Base-by-base conservation (phyloP, 2,113 vertebrate species). In the Daboia siamensis region DNA sequence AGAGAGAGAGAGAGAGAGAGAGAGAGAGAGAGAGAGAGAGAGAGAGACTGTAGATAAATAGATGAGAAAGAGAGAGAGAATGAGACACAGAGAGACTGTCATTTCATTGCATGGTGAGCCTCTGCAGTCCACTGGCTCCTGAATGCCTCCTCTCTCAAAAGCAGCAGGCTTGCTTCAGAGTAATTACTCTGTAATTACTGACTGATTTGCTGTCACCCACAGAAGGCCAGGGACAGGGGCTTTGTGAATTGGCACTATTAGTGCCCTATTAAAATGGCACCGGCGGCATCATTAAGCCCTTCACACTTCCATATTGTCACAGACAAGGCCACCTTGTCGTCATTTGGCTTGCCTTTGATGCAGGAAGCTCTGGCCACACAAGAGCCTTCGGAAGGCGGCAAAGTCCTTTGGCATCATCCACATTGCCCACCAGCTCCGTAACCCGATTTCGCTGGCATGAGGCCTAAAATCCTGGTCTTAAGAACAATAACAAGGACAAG, bases 151-250 rank as follows among this genome's bases (percentile, higher is more conserved):
- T 93, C 93, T 95, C 93, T 59, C 86, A 92, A 95, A 95, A 94
- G 61, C 95, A 56, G 91, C 94, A 94, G 56, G 94, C 96, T 84
- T 90, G 96, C 92, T 95, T 97, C 95, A 90, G 91, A 92, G 93
- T 96, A 96, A 97, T 97, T 96, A 95, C 95, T 94, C 89, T 20
- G 95, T 97, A 97, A 97, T 97, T 97, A 97, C 97, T 96, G 84
- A 7, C 92, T 93, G 95, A 96, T 96, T 96, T 96, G 96, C 95
- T 10, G 96, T 94, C 94, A 94, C 93, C 59, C 93, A 90, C 90
- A 88, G 88, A 20, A 80, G 94, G 89, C 94, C 13, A 1, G 90
- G 92, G 96, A 94, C n/a, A 95, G 94, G 94, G 94, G 94, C 95
- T 91, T 94, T 59, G 91, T 26, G 55, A 90, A 15, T 0, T 48